These are phyloP conservation scores for Thaumetopoea pityocampa DNA, from an alignment of 1,140 invertebrate genomes.

Conservation along the genomic window DNA sequence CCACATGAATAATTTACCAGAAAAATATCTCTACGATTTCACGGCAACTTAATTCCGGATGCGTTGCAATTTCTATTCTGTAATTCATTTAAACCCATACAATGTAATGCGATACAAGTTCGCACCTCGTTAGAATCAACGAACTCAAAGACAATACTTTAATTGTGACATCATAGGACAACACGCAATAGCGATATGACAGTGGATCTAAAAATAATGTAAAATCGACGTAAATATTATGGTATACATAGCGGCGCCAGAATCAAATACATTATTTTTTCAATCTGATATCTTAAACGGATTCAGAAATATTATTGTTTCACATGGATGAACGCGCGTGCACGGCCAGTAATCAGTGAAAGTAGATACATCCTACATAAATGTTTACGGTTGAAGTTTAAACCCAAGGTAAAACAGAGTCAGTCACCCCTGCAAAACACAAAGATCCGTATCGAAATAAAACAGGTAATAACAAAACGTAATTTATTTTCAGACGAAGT, in stretches of 20 bases:
- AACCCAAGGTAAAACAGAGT: constrained; percentile 6
- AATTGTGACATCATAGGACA: constrained; percentile 1
- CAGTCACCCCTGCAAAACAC: constrained; percentile 5
- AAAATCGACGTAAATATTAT: too few species aligned
- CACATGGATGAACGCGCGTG: too few species aligned
- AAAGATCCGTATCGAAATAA: constrained; percentile 6
- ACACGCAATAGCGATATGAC: constrained; percentile 1
- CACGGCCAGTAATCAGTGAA: not conserved
- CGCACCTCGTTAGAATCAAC: constrained; percentile 24
- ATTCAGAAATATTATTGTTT: too few species aligned
- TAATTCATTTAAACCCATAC: constrained; percentile 56
- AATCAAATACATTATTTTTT: too few species aligned
- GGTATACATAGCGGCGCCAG: too few species aligned
- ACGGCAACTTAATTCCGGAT: constrained; percentile 65
- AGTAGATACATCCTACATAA: not conserved
- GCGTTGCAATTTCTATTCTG: constrained; percentile 68
- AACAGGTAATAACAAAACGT: not conserved
- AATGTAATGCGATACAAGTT: constrained; percentile 35
- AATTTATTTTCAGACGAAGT: not conserved
- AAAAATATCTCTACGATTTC: constrained; percentile 74
- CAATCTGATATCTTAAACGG: too few species aligned
- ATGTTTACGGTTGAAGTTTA: not conserved
- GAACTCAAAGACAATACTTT: constrained; percentile 5
- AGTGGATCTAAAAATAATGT: too few species aligned
- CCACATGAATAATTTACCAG: constrained; percentile 74